Evolutionary conservation across 2,888 invertebrate species (phyloP), one percentile per base, ranked within the genome.

Genomic region (Phragmatobia fuliginosa): DNA sequence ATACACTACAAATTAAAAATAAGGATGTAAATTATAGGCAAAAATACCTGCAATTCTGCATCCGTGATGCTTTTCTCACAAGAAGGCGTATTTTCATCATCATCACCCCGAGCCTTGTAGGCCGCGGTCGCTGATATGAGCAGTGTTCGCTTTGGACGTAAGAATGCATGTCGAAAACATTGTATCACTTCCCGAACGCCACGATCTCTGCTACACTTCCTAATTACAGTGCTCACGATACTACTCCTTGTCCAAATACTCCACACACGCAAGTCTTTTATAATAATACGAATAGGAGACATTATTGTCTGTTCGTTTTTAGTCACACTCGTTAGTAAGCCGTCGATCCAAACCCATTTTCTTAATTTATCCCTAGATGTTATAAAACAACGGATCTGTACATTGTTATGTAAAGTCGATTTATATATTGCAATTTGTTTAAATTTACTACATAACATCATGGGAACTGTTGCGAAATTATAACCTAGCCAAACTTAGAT

Each of bases 51-150:
- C 67, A 95, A 76, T 32, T 95, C 92, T 58, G 89, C 88, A 74
- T 95, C 93, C 0, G 91, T 86, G 38, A 95, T 93, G 66, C 88
- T 89, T 65, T 87, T 79, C 1, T 84, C 81, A 70, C 93, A 91
- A 8, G 85, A 81, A 3, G 85, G 74, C 0, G 70, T 72, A 0
- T 77, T 80, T 0, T 84, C 81, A 10, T 87, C 85, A 3, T 88
- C 87, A 1, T 77, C 83, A 0, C 83, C 38, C 0, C 68, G 80
- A 28, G 87, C 87, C 65, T 92, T 92, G 66, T 87, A 95, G 0
- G 92, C 93, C 0, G 94, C 95, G 0, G 93, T 90, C 0, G 91
- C 94, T 0, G 94, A 91, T 5, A 95, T 70, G 0, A 94, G 74
- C 0, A 95, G 77, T 0, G 93, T 93, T 70, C 89, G 80, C 31